phyloP scores from a whole-genome alignment of 2,888 invertebrate species.

The Chalcosyrphus nemorum region DNA sequence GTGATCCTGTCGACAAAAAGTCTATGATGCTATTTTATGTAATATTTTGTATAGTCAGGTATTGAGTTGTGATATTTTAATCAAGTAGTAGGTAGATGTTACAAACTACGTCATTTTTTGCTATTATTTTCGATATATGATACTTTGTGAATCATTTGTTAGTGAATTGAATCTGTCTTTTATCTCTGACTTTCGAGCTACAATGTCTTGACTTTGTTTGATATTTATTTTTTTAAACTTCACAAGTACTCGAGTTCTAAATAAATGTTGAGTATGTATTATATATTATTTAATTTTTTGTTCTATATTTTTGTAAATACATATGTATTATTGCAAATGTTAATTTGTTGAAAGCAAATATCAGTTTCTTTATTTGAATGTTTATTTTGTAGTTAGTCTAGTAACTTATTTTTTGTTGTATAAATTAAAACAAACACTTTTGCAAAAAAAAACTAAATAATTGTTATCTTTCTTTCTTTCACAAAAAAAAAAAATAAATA shows the following conservation, averaged over 20 bases:
- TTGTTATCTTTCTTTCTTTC: conserved; percentile 37
- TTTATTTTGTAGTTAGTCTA: conserved; percentile 37
- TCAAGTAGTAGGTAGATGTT: too few species aligned
- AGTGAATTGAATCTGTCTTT: too few species aligned
- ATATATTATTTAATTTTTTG: neutral
- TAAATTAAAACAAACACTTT: conserved; percentile 21
- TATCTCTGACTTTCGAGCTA: too few species aligned
- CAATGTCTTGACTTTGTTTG: neutral
- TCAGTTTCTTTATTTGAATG: conserved; percentile 26
- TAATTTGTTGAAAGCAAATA: neutral
- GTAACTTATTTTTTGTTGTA: conserved; percentile 29
- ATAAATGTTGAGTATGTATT: neutral
- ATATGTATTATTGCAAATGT: conserved; percentile 60
- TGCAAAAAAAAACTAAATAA: conserved; percentile 13
- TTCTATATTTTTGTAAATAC: conserved; percentile 41
- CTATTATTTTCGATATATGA: too few species aligned
- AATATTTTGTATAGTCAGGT: too few species aligned
- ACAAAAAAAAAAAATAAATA: neutral
- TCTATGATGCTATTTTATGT: too few species aligned
- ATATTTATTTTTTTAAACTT: neutral
- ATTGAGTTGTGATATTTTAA: too few species aligned
- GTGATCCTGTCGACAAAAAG: too few species aligned
- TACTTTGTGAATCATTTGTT: too few species aligned
- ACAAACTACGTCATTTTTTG: too few species aligned
- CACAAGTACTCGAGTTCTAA: neutral